These are phyloP conservation scores for Parthenolecanium corni DNA, from an alignment of 2,888 invertebrate genomes.

Conservation along the genomic window DNA sequence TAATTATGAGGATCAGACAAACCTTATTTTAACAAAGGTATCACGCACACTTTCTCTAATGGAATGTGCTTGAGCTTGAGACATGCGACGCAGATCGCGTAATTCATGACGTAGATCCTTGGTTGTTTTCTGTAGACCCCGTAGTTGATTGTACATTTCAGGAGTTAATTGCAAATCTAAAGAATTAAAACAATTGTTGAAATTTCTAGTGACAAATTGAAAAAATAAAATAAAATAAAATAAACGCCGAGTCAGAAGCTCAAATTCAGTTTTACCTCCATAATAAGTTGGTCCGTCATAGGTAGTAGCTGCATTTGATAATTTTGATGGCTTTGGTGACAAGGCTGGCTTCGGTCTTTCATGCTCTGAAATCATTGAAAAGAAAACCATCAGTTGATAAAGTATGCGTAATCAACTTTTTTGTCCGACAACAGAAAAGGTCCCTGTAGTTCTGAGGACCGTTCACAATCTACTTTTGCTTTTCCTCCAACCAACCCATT, in stretches of 20 bases:
- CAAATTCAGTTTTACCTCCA: conserved; percentile 37
- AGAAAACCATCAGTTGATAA: no score
- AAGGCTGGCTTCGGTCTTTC: conserved; percentile 79
- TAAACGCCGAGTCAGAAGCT: no score
- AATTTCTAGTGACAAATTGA: no score
- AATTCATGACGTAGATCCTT: conserved; percentile 83
- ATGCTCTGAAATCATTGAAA: conserved; percentile 48
- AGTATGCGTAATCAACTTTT: no score
- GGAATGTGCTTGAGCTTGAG: conserved; percentile 83
- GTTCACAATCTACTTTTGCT: no score
- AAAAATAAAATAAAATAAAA: no score
- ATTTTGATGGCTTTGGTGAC: conserved; percentile 71
- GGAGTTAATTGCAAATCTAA: conserved; percentile 61
- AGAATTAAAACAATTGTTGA: no score
- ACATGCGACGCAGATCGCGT: conserved; percentile 73
- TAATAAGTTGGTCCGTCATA: conserved; percentile 40
- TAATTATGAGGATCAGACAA: conserved; percentile 4
- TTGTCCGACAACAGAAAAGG: no score
- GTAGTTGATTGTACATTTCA: conserved; percentile 71
- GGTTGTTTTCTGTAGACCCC: conserved; percentile 76
- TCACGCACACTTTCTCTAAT: conserved; percentile 86
- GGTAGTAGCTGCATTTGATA: conserved; percentile 47
- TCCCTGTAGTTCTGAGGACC: no score
- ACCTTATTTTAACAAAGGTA: conserved; percentile 77
- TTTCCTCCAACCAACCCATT: no score